Conservation (phyloP, 2,113 vertebrate species). For the Addax nasomaculatus region DNA sequence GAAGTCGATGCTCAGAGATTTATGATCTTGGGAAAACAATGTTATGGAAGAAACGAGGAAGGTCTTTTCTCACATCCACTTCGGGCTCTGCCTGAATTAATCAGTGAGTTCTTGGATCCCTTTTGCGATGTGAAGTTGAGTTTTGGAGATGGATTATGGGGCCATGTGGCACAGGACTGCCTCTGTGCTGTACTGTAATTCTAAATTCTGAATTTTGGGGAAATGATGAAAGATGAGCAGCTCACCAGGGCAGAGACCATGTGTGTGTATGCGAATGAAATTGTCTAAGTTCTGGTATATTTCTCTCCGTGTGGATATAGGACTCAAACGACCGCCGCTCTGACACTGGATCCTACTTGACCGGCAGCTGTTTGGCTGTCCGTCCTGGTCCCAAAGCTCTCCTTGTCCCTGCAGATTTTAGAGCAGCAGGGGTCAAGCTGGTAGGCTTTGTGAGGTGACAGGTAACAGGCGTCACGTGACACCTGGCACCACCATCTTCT, state of each 20-base stretch:
- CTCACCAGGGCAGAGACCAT: not conserved
- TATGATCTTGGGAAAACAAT: constrained; percentile 12
- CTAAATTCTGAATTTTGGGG: not conserved
- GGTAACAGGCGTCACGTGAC: not conserved
- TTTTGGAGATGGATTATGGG: not conserved
- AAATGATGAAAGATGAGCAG: not conserved
- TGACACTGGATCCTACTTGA: fast-evolving
- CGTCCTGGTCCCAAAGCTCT: fast-evolving
- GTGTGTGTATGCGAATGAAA: not conserved
- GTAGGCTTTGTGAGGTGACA: not conserved
- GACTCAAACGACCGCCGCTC: not conserved
- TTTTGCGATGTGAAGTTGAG: not conserved
- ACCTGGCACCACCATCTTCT: not conserved
- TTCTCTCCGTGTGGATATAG: not conserved
- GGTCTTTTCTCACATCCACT: not conserved
- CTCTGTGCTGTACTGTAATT: not conserved
- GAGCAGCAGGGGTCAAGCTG: not conserved
- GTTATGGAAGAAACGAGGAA: constrained; percentile 5
- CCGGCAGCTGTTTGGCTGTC: not conserved
- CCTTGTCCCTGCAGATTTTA: not conserved
- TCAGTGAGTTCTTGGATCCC: not conserved
- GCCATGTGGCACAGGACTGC: not conserved
- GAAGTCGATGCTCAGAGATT: not conserved
- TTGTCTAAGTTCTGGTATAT: not conserved
- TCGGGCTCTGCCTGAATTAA: not conserved